Conservation (phyloP, 2,113 vertebrate genomes). For the Pandion haliaetus region DNA sequence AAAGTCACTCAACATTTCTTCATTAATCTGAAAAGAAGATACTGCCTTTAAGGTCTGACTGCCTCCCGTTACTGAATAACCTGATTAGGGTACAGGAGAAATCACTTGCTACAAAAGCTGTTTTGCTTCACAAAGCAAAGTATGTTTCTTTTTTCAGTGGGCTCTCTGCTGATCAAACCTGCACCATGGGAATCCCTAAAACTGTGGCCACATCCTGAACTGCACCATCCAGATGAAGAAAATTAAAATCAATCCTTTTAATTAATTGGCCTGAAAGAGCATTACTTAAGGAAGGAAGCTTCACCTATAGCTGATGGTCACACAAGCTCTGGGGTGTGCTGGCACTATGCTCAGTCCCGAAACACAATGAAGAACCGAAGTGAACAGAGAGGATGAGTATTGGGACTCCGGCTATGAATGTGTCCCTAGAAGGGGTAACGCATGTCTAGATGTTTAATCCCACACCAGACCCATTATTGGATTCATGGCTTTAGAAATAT, state of each 20-base stretch:
- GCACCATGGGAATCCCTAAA: neutral
- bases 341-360: neutral
- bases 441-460: neutral
- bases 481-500: neutral
- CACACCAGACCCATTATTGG: neutral
- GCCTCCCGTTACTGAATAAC: neutral
- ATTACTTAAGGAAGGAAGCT: neutral
- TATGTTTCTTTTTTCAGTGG: neutral
- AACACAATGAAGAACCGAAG: neutral
- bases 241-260: neutral
- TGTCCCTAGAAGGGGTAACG: neutral
- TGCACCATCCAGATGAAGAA: neutral
- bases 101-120: neutral
- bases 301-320: neutral
- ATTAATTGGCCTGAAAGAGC: neutral
- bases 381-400: neutral
- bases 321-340: neutral
- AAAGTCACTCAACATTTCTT: neutral
- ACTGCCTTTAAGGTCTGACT: neutral
- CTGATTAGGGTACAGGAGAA: neutral
- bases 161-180: neutral
- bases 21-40: neutral
- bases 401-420: neutral
- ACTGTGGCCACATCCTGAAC: neutral
- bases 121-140: neutral